Percentiles rank a stretch among this genome's conserved stretches.
Evolutionary conservation across 2,113 vertebrate species (phyloP).

Genomic region (Jaculus jaculus): DNA sequence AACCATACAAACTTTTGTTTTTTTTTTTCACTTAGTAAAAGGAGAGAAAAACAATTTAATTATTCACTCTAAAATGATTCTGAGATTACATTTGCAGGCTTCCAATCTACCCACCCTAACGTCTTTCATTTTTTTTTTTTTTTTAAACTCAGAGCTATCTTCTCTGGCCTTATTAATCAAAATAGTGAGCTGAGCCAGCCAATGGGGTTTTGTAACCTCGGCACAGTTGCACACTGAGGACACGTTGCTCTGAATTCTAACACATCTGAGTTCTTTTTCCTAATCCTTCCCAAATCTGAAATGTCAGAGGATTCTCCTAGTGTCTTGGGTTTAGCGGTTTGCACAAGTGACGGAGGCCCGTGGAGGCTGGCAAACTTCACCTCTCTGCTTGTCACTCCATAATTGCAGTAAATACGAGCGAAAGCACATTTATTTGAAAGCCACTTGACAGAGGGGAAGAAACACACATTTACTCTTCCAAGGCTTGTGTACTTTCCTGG

Average conservation of each 20-base stretch:
- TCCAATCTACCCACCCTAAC: neutral
- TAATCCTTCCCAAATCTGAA: neutral
- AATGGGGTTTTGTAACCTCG: neutral
- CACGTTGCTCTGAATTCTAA: constrained; percentile 18
- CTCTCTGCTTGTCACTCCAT: constrained; percentile 32
- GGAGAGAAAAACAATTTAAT: neutral
- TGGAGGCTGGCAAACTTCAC: constrained; percentile 39
- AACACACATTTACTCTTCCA: constrained; percentile 74
- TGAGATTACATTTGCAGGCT: constrained; percentile 30
- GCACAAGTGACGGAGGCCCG: constrained; percentile 22
- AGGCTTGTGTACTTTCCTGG: constrained; percentile 53
- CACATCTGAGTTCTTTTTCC: constrained; percentile 39
- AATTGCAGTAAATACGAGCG: constrained; percentile 46
- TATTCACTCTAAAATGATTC: constrained; percentile 19
- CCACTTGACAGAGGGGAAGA: constrained; percentile 56
- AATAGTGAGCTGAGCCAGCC: neutral
- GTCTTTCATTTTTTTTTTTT: neutral
- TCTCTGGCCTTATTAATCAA: neutral
- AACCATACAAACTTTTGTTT: constrained; percentile 4
- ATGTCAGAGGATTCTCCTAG: neutral
- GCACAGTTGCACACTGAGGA: constrained; percentile 38
- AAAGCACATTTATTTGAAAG: constrained; percentile 72
- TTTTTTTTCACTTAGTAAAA: neutral
- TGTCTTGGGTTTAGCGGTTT: constrained; percentile 47
- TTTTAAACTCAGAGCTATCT: neutral